Conservation (phyloP, 2,113 vertebrate genomes). For the Heloderma charlesbogerti region DNA sequence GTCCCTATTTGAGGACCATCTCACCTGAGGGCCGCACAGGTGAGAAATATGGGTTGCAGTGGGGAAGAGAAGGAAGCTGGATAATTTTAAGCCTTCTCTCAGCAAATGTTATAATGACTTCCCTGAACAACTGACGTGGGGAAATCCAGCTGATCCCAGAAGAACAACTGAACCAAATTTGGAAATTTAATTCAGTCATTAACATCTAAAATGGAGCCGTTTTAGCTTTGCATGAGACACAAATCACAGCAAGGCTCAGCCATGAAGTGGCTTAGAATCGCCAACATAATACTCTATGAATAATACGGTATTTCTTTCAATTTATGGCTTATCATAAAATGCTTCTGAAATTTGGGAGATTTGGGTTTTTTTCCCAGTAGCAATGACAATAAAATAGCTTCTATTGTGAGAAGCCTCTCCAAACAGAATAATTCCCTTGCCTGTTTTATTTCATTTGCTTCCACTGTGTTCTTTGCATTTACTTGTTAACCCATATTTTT, state of each 20-base stretch:
- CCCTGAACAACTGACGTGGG: not conserved
- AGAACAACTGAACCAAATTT: slow-evolving; percentile 27
- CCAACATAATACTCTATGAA: slow-evolving; percentile 32
- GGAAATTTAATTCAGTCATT: not conserved
- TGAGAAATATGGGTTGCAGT: not conserved
- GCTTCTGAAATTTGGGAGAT: slow-evolving; percentile 41
- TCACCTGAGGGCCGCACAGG: too few species aligned
- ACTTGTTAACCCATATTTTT: not conserved
- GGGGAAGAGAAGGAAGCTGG: not conserved
- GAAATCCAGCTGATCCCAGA: not conserved
- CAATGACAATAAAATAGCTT: slow-evolving; percentile 48
- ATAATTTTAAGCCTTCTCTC: not conserved
- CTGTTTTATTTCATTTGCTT: slow-evolving; percentile 24
- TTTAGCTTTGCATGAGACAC: slow-evolving; percentile 21
- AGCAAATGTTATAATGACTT: not conserved
- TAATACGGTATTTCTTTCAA: slow-evolving; percentile 54
- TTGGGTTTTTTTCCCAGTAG: not conserved
- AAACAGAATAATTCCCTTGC: slow-evolving; percentile 41
- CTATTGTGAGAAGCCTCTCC: slow-evolving; percentile 25
- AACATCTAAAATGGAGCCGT: not conserved
- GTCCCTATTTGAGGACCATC: not conserved
- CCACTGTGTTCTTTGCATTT: not conserved
- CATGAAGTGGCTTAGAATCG: slow-evolving; percentile 43
- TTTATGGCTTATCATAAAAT: slow-evolving; percentile 50
- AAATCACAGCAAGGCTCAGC: not conserved